phyloP scores from a whole-genome alignment of 2,888 invertebrate genomes.

The Dryadula phaetusa region DNA sequence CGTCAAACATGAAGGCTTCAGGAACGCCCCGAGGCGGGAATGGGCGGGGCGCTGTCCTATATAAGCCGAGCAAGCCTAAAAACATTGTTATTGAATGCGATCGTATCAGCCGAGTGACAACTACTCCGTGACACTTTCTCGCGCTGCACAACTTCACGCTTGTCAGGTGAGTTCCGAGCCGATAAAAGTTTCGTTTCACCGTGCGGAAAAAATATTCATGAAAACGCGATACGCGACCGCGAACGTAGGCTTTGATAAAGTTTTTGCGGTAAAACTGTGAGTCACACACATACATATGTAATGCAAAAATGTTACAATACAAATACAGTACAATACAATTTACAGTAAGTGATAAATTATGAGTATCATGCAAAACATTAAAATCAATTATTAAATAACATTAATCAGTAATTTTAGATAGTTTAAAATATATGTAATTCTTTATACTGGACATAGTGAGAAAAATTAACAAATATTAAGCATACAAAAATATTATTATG shows the following conservation, averaged over 20 bases:
- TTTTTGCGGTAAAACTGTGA: constrained; percentile 8
- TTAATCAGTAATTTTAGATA: too few species aligned
- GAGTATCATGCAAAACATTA: too few species aligned
- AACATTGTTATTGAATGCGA: constrained; percentile 78
- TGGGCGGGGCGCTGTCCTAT: constrained; percentile 77
- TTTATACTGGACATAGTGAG: too few species aligned
- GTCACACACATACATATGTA: too few species aligned
- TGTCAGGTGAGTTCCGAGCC: constrained; percentile 52
- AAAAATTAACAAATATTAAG: too few species aligned
- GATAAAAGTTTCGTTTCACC: constrained; percentile 46
- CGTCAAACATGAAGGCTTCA: constrained; percentile 53
- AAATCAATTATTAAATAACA: too few species aligned
- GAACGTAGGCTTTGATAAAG: not conserved
- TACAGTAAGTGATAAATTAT: too few species aligned
- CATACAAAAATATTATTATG: too few species aligned
- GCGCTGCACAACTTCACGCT: constrained; percentile 44
- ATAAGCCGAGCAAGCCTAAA: constrained; percentile 73
- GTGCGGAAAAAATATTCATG: constrained; percentile 48
- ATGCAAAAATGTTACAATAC: not conserved
- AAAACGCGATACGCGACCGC: constrained; percentile 24
- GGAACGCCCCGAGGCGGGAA: constrained; percentile 71
- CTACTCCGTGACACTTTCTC: constrained; percentile 51
- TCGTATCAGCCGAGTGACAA: constrained; percentile 65
- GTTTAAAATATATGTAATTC: too few species aligned
- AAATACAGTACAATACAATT: too few species aligned